These are phyloP conservation scores for Drosophila quadrilineata DNA, from an alignment of 1,140 invertebrate species.

Conservation along the genomic window DNA sequence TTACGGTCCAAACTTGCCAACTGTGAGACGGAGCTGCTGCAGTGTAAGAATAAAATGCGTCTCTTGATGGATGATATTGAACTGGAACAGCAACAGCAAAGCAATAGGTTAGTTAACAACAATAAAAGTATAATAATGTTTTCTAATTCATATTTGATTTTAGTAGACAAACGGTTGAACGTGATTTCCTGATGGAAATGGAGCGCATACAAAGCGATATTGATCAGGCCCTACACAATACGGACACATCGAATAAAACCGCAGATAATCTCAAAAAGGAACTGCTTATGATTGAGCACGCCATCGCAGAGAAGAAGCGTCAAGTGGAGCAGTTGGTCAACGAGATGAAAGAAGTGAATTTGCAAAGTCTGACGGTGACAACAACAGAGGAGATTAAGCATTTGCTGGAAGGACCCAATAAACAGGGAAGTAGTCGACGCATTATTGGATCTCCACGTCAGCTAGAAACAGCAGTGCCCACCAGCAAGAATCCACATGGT, in stretches of 20 bases:
- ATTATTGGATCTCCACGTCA: conserved; percentile 95
- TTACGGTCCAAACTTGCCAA: conserved; percentile 91
- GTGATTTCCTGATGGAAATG: conserved; percentile 89
- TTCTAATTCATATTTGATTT: background rate
- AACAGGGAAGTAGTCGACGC: conserved; percentile 92
- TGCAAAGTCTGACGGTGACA: conserved; percentile 92
- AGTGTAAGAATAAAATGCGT: conserved; percentile 94
- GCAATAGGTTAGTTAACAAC: conserved; percentile 52
- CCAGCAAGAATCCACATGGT: conserved; percentile 96
- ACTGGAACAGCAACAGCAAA: conserved; percentile 81
- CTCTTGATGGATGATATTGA: conserved; percentile 86
- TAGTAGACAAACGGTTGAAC: conserved; percentile 86
- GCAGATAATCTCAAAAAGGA: conserved; percentile 91
- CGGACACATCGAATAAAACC: conserved; percentile 90
- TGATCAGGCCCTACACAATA: conserved; percentile 90
- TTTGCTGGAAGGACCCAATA: conserved; percentile 90
- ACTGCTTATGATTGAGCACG: conserved; percentile 88
- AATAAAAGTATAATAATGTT: background rate
- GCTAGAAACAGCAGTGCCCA: conserved; percentile 95
- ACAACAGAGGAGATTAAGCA: conserved; percentile 91
- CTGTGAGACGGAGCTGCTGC: conserved; percentile 92
- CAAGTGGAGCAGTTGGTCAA: conserved; percentile 92
- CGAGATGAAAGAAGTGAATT: conserved; percentile 95
- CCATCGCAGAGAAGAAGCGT: conserved; percentile 92
- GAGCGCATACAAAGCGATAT: conserved; percentile 91